Conservation (phyloP, 2,113 vertebrate species). For the Salvelinus alpinus region DNA sequence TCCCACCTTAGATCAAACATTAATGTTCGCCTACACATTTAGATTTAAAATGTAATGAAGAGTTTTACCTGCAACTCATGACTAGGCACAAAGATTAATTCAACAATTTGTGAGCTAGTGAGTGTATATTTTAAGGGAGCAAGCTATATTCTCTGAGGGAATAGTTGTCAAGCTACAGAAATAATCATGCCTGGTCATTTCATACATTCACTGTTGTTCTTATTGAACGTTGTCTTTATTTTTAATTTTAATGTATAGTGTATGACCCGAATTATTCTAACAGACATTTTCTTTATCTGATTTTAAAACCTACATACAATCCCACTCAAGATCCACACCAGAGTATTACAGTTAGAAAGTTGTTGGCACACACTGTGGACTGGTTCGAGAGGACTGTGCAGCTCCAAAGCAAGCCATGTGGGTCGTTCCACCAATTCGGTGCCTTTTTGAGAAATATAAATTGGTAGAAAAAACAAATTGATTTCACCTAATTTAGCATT, state of each 20-base stretch:
- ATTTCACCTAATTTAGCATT: too few relatives aligned
- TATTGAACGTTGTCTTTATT: neutral
- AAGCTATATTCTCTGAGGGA: conserved; percentile 18
- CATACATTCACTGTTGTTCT: conserved; percentile 13
- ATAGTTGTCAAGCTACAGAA: conserved; percentile 21
- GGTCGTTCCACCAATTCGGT: too few relatives aligned
- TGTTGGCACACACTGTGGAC: neutral
- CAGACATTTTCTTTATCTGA: too few relatives aligned
- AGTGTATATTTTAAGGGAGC: neutral
- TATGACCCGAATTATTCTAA: neutral
- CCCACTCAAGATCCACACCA: too few relatives aligned
- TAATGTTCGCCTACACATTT: neutral
- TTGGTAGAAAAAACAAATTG: too few relatives aligned
- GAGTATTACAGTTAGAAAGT: neutral
- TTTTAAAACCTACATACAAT: too few relatives aligned
- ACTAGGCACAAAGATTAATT: conserved; percentile 23
- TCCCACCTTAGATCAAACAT: conserved; percentile 10
- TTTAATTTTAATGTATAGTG: neutral
- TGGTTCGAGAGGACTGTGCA: neutral
- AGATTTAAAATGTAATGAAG: neutral
- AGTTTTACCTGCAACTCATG: conserved; percentile 15
- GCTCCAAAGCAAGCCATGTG: neutral
- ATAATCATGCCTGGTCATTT: conserved; percentile 21
- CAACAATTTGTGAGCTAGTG: conserved; percentile 20
- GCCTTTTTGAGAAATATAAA: too few relatives aligned